Evolutionary conservation across 2,888 invertebrate species (phyloP).

Genomic region (Dasypogon diadema): DNA sequence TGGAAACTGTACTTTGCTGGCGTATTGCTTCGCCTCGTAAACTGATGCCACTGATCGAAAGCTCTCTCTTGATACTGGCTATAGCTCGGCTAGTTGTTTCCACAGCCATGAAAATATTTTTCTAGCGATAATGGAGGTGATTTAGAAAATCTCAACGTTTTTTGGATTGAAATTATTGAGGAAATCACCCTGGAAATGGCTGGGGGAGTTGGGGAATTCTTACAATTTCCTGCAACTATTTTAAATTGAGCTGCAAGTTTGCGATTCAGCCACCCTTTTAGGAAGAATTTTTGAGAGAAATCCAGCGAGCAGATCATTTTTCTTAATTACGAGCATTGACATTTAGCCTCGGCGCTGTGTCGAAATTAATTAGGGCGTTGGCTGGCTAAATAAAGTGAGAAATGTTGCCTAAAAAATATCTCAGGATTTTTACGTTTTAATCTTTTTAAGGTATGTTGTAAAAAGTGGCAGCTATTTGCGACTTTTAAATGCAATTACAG

Average conservation of each 20-base stretch:
- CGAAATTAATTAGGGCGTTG: constrained; percentile 38
- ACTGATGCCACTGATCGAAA: constrained; percentile 39
- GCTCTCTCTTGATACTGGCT: constrained; percentile 28
- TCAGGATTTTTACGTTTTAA: too few species aligned
- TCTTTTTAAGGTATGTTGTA: too few species aligned
- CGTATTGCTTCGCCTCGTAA: constrained; percentile 7
- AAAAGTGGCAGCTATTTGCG: too few species aligned
- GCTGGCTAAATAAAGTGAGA: too few species aligned
- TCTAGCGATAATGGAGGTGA: constrained; percentile 9
- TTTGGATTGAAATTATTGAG: neutral
- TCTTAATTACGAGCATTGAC: constrained; percentile 18
- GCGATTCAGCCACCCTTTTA: neutral
- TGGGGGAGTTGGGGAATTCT: neutral
- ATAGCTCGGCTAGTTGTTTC: neutral
- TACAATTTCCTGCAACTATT: too few species aligned
- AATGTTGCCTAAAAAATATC: too few species aligned
- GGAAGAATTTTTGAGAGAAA: constrained; percentile 21
- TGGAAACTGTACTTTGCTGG: constrained; percentile 32
- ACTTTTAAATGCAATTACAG: too few species aligned
- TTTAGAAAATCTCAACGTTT: neutral
- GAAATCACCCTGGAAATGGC: neutral
- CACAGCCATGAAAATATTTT: neutral
- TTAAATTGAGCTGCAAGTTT: too few species aligned
- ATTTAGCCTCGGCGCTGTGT: constrained; percentile 19
- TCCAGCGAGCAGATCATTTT: neutral